A percentile compares a stretch with the other conserved stretches of the same genome.
Evolutionary conservation across 2,888 invertebrate species (phyloP).

Genomic region (Leistus spinibarbis): DNA sequence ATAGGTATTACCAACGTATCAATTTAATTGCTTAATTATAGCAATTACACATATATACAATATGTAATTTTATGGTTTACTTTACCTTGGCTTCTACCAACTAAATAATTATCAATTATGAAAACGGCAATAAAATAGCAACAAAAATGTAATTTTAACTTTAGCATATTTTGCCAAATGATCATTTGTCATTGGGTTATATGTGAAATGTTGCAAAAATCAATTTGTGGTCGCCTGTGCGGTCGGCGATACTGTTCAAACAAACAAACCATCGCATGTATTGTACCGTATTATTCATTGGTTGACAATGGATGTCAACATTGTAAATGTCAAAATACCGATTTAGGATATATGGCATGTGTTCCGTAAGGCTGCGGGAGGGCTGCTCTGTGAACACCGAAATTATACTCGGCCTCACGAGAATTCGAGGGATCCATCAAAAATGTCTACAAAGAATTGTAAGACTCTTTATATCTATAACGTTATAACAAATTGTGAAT

Average conservation of each 20-base stretch:
- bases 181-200: background rate
- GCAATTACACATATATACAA: background rate
- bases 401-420: background rate
- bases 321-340: slow-evolving; percentile 35
- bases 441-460: too few species aligned
- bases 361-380: slow-evolving; percentile 14
- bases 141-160: background rate
- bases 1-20: background rate
- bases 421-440: too few species aligned
- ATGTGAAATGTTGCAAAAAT: background rate
- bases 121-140: background rate
- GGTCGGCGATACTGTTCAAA: background rate
- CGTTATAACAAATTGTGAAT: too few species aligned
- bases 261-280: background rate
- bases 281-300: background rate
- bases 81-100: too few species aligned
- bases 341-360: background rate
- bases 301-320: slow-evolving; percentile 12
- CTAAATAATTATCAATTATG: too few species aligned
- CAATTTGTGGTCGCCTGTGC: background rate
- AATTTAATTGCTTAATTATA: background rate
- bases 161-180: background rate
- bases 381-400: slow-evolving; percentile 22
- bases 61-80: too few species aligned
- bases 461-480: too few species aligned